These are phyloP conservation scores for Recurvirostra avosetta DNA, from an alignment of 2,113 vertebrate species.

Conservation along the genomic window DNA sequence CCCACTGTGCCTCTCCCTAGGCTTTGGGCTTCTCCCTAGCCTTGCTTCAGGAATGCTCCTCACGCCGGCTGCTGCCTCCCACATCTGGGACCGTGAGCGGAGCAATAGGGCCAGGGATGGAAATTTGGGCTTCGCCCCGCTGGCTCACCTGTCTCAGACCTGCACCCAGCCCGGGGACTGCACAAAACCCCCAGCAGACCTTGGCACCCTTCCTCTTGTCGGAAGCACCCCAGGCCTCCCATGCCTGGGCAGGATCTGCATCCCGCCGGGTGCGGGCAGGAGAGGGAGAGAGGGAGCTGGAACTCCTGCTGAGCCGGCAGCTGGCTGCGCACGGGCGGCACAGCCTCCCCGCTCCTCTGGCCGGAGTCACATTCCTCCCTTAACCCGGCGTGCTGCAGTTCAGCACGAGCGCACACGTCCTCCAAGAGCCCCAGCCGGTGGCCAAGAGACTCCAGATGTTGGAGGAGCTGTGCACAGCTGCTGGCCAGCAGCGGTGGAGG, in stretches of 20 bases:
- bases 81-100: background rate
- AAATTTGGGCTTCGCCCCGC: background rate
- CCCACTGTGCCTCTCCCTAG: background rate
- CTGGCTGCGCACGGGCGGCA: background rate
- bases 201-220: background rate
- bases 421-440: constrained; percentile 35
- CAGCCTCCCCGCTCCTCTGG: background rate
- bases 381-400: background rate
- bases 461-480: constrained; percentile 49
- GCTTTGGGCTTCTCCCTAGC: background rate
- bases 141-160: background rate
- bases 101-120: background rate
- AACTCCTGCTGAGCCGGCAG: background rate
- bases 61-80: background rate
- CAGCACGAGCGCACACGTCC: background rate
- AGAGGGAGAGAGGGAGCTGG: background rate
- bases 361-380: background rate
- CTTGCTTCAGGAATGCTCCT: background rate
- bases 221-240: background rate
- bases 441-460: constrained; percentile 60
- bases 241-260: background rate
- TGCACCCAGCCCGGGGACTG: background rate
- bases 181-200: background rate
- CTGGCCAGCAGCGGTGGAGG: constrained; percentile 2
- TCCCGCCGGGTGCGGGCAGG: accelerated